Evolutionary conservation across 2,888 invertebrate genomes (phyloP).

Genomic region (Dicycla oo): DNA sequence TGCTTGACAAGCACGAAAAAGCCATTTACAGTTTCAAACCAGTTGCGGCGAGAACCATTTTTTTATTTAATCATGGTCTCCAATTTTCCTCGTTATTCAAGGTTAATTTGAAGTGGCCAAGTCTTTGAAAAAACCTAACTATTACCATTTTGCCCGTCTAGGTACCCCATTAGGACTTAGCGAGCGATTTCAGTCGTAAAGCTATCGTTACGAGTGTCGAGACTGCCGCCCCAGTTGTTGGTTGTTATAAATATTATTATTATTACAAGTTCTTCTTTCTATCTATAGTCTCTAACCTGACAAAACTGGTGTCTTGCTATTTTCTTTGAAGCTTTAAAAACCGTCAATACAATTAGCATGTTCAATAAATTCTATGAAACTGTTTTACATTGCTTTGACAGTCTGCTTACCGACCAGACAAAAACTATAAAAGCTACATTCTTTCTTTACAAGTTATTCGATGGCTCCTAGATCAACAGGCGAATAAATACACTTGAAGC

Average conservation of each 20-base stretch:
- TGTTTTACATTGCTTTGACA: not conserved
- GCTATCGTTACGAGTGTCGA: too few relatives aligned
- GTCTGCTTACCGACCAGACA: not conserved
- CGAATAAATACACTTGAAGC: constrained; percentile 31
- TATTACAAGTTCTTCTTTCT: not conserved
- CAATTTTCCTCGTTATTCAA: too few relatives aligned
- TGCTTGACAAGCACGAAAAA: too few relatives aligned
- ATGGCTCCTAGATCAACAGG: constrained; percentile 49
- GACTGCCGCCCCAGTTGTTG: too few relatives aligned
- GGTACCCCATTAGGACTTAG: too few relatives aligned
- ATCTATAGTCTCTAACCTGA: not conserved
- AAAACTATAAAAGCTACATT: not conserved
- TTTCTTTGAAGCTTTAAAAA: not conserved
- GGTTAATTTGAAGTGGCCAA: too few relatives aligned
- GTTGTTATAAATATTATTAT: not conserved
- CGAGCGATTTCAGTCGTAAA: too few relatives aligned
- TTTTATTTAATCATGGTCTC: too few relatives aligned
- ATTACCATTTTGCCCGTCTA: too few relatives aligned
- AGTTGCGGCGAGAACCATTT: too few relatives aligned
- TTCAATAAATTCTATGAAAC: not conserved
- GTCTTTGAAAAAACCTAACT: too few relatives aligned
- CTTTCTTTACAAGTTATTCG: not conserved
- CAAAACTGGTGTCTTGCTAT: not conserved
- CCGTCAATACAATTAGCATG: not conserved
- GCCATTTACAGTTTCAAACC: too few relatives aligned